Base-by-base conservation (phyloP, 2,113 vertebrate species). In the rabbit (Oryctolagus cuniculus) region DNA sequence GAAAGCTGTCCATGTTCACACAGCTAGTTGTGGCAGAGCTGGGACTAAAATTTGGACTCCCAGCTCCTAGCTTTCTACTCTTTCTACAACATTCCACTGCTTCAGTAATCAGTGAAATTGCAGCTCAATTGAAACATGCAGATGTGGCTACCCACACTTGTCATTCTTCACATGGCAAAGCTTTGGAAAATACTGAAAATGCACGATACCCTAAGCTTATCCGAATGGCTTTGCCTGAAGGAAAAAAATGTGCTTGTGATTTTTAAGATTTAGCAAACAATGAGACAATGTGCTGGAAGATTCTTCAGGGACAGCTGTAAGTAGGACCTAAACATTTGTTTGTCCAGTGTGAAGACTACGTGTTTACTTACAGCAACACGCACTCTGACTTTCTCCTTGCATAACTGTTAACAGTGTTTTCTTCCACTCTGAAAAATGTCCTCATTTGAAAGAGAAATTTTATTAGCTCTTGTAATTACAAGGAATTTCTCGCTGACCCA, bases 201-300 rank as follows among this genome's bases (percentile, higher is more conserved):
- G 73, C 7, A 12, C 63, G 61, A 36, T 82, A 75, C 89, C 24
- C 10, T 75, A 64, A 85, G 55, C 44, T 90, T 92, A 90, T 38
- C 86, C 89, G 95, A 92, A 81, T 63, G 81, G 49, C 77, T 98
- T 96, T 92, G 70, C 66, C 92, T 34, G 77, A 92, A 80, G 70
- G 89, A 97, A 94, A 87, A 95, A 96, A 93, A 51, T 97, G 70
- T 90, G 88, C 86, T 70, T 81, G 92, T 96, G 89, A 92, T 95
- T 95, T 98, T 98, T 96, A 97, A 94, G 96, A 93, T 91, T 93
- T 92, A 92, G 95, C 81, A 81, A 86, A 86, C 84, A 49, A 61
- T 73, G 93, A 96, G 89, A 87, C 8, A 8, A 96, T 67, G 29
- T 15, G 7, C 36, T 67, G 87, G 87, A 80, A 89, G 75, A n/a